Percentiles rank a stretch among this genome's conserved stretches.
Conservation (phyloP, 2,113 vertebrate species). For the Oreochromis aureus region DNA sequence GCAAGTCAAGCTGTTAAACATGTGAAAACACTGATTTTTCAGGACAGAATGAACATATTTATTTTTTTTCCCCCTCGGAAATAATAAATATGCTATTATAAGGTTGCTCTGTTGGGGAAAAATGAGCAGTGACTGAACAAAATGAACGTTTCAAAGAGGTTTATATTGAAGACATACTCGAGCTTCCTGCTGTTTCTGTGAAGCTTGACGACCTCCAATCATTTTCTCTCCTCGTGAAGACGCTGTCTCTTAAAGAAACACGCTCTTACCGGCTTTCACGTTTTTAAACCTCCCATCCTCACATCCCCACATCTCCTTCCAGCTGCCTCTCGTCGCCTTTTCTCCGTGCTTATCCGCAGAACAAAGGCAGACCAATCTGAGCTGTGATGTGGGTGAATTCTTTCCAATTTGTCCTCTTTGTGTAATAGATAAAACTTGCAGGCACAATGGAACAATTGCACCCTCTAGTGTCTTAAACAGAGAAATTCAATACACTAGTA, state of each 20-base stretch:
- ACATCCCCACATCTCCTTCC: not conserved
- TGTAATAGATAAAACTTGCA: not conserved
- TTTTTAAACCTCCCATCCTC: not conserved
- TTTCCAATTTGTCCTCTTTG: not conserved
- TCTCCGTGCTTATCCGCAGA: not conserved
- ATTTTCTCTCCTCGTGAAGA: slow-evolving; percentile 27
- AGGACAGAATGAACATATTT: not conserved
- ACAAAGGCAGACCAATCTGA: rapidly evolving
- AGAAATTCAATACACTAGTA: not conserved
- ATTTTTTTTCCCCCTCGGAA: not conserved
- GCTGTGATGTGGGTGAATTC: rapidly evolving
- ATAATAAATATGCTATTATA: not conserved
- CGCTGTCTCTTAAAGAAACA: slow-evolving; percentile 66
- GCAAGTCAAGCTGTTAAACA: not conserved
- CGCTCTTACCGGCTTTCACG: not conserved
- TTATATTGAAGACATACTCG: not conserved
- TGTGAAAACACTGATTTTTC: not conserved
- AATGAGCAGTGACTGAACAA: not conserved
- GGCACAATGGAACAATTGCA: not conserved
- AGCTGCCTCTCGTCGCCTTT: rapidly evolving
- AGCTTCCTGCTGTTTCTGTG: not conserved
- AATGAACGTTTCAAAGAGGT: not conserved
- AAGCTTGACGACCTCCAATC: slow-evolving; percentile 26
- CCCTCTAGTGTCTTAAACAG: not conserved
- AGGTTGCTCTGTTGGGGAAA: not conserved